Base-by-base conservation (phyloP, 2,888 invertebrate genomes). In the Drosophila mulleri region DNA sequence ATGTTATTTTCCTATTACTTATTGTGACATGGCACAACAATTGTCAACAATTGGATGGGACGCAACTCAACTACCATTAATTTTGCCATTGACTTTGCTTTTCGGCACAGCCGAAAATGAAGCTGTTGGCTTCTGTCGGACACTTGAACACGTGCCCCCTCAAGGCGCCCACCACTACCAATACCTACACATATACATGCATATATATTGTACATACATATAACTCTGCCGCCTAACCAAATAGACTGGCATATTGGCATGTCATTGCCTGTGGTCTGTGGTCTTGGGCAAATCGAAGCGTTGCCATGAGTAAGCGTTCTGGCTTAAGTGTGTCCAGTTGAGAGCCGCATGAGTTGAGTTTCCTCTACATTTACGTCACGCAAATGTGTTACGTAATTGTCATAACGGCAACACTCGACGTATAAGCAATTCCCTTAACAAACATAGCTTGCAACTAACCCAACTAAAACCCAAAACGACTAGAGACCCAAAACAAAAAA, bases 351-450 rank as follows among this genome's bases (percentile, higher is more conserved):
- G 87, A 84, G 65, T 74, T 76, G 76, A 67, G 73, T 71, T 72
- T 86, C 56, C 68, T 12, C 56, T 53, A 68, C 67, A 65, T 82
- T 71, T 75, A 75, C 83, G 86, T 85, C 83, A 70, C 75, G 78
- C 75, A 83, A 86, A 83, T 83, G 75, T 68, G 78, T 88, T 86
- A 81, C 75, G 84, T 88, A 83, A 88, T 83, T 83, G 83, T 83
- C 88, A 88, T 83, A 88, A 83, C 81, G 67, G 50, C 66, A 53
- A 60, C 75, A 66, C 65, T 52, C 23, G 29, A 45, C 44, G 35
- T 58, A 44, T 39, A 32, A 26, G 45, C 68, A 71, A 83, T 60
- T 83, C 86, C 83, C 83, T n/a, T 35, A 39, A 56, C 80, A 76
- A 79, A 71, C 69, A 71, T 73, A 60, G 73, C 59, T 50, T 70